Evolutionary conservation across 2,113 vertebrate species (phyloP).

Genomic region (Monopterus albus): DNA sequence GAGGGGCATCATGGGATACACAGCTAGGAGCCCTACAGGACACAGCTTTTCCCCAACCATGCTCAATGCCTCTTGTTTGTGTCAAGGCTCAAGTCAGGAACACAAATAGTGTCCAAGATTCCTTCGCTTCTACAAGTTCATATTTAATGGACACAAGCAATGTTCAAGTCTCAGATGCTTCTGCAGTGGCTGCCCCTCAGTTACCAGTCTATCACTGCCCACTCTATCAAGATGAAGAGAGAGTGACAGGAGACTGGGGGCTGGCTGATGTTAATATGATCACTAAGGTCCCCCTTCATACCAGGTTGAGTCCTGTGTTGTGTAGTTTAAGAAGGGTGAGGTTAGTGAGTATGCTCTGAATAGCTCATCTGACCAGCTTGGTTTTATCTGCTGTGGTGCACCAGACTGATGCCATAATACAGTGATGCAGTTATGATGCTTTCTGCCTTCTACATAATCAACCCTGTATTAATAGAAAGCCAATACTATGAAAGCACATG

Average conservation of each 20-base stretch:
- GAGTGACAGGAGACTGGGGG: conserved; percentile 1
- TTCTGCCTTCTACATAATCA: too few species aligned
- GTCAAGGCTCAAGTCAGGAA: conserved; percentile 39
- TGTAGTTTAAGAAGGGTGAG: conserved; percentile 79
- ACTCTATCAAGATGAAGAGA: conserved; percentile 67
- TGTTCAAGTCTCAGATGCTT: not conserved
- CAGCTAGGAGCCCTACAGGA: conserved; percentile 70
- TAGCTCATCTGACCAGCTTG: not conserved
- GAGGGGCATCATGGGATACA: conserved; percentile 83
- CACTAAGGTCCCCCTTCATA: conserved; percentile 72
- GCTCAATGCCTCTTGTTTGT: conserved; percentile 75
- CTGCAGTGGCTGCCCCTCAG: not conserved
- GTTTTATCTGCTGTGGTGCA: not conserved
- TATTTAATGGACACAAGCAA: conserved; percentile 5
- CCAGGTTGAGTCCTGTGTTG: conserved; percentile 63
- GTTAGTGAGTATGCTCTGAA: conserved; percentile 72
- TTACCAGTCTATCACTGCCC: conserved; percentile 76
- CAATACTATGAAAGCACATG: too few species aligned
- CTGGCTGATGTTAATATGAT: conserved; percentile 71
- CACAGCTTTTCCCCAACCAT: conserved; percentile 58
- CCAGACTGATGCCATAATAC: not conserved
- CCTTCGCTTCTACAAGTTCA: not conserved
- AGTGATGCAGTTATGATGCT: not conserved
- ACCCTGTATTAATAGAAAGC: too few species aligned
- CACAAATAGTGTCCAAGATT: not conserved